phyloP scores from a whole-genome alignment of 2,113 vertebrate species.

The Nanorana parkeri region DNA sequence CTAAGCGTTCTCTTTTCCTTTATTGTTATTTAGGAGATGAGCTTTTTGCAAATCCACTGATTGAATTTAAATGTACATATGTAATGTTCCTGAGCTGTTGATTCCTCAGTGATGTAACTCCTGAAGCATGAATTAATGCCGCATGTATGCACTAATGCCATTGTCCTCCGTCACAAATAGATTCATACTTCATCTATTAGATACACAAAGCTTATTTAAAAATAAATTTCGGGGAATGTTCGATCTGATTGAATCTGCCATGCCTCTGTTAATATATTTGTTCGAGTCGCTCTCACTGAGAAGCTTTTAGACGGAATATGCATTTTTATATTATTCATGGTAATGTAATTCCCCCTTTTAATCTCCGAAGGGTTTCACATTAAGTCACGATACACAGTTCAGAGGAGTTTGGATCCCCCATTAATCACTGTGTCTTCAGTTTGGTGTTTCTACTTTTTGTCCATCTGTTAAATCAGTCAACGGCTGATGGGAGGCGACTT shows the following conservation, averaged over 20 bases:
- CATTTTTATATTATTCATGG: constrained; percentile 76
- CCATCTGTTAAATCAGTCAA: constrained; percentile 91
- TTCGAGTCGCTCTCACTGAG: constrained; percentile 71
- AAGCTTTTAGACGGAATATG: constrained; percentile 76
- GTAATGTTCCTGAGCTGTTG: constrained; percentile 10
- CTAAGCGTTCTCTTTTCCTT: background rate
- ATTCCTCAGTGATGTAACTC: constrained; percentile 56
- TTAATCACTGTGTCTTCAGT: constrained; percentile 86
- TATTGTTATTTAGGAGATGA: constrained; percentile 28
- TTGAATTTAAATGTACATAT: constrained; percentile 43
- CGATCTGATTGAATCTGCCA: constrained; percentile 71
- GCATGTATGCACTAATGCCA: constrained; percentile 71
- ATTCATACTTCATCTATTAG: constrained; percentile 64
- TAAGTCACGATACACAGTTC: constrained; percentile 89
- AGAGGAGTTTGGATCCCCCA: constrained; percentile 82
- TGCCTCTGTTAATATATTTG: constrained; percentile 75
- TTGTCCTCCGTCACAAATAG: constrained; percentile 63
- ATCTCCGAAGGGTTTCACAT: constrained; percentile 83
- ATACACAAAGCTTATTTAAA: constrained; percentile 70
- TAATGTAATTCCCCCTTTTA: constrained; percentile 77
- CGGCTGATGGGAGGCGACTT: constrained; percentile 79
- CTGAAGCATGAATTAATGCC: constrained; percentile 66
- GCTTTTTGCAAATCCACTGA: constrained; percentile 31
- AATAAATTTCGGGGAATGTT: constrained; percentile 73
- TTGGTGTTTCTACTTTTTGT: constrained; percentile 86